A percentile compares a stretch with the other conserved stretches of the same genome.
These are phyloP conservation scores for Nesogale talazaci DNA, from an alignment of 2,113 vertebrate genomes.

Conservation along the genomic window DNA sequence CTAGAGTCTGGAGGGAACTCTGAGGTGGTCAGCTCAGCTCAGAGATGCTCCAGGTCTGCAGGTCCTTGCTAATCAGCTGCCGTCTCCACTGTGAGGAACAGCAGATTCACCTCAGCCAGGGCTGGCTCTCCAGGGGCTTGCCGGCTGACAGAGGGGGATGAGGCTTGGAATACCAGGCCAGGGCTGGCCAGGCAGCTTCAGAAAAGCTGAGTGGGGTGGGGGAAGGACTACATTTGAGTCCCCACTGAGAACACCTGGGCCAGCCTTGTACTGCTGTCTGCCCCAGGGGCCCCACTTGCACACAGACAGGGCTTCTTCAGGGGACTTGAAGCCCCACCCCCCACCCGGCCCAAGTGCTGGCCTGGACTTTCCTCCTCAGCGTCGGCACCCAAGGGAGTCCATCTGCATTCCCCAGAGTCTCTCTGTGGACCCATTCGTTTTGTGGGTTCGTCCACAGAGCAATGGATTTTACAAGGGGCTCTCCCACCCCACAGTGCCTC, in stretches of 20 bases:
- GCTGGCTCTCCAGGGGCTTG: not conserved
- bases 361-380: not conserved
- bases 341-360: not conserved
- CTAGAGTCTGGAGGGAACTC: not conserved
- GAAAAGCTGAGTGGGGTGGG: not conserved
- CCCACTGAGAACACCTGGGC: not conserved
- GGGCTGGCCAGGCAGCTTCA: not conserved
- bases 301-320: not conserved
- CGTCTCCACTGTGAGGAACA: not conserved
- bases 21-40: not conserved
- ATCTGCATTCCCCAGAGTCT: not conserved
- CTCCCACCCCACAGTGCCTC: not conserved
- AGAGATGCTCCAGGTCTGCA: not conserved
- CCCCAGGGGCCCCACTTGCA: not conserved
- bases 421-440: not conserved
- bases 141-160: not conserved
- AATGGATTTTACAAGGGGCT: not conserved
- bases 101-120: not conserved
- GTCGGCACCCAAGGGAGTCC: too few relatives aligned
- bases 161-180: rapidly evolving
- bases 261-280: too few relatives aligned
- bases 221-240: rapidly evolving
- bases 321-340: not conserved
- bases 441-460: not conserved
- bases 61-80: not conserved